Evolutionary conservation across 2,113 vertebrate species (phyloP).

Genomic region (Hiodon alosoides): DNA sequence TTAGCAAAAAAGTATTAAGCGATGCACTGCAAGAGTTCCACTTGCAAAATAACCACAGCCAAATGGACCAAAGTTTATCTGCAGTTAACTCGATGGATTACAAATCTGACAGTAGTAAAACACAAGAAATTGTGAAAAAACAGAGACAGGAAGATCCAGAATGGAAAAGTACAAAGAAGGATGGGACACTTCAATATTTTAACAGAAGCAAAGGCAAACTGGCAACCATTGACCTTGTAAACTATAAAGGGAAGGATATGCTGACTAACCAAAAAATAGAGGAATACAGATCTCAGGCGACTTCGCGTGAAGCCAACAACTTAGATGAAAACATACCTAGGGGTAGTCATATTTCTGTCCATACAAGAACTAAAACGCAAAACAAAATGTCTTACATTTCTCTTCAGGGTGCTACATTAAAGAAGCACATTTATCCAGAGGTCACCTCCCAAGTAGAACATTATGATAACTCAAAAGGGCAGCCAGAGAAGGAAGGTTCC

Average conservation of each 20-base stretch:
- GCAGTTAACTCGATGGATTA: constrained; percentile 25
- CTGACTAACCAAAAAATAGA: too few species aligned
- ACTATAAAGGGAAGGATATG: too few species aligned
- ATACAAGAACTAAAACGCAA: background rate
- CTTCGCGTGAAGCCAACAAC: background rate
- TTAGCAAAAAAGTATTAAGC: background rate
- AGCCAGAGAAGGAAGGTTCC: constrained; percentile 11
- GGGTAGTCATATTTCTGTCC: constrained; percentile 19
- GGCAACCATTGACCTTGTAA: too few species aligned
- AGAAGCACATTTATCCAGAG: background rate
- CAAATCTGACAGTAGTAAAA: constrained; percentile 36
- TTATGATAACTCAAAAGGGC: background rate
- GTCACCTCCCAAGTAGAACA: background rate
- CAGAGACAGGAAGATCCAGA: too few species aligned
- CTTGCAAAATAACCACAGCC: background rate
- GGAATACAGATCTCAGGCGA: constrained; percentile 33
- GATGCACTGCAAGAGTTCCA: background rate
- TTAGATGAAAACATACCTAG: constrained; percentile 12
- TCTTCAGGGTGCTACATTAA: background rate
- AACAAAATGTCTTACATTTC: background rate
- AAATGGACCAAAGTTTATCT: constrained; percentile 4
- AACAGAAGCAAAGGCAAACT: too few species aligned
- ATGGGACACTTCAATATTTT: too few species aligned
- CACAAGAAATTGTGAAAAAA: background rate
- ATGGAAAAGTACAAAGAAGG: too few species aligned